Evolutionary conservation across 1,140 invertebrate genomes (phyloP), one percentile per base, ranked within the genome.

Genomic region (Teleopsis dalmanni): DNA sequence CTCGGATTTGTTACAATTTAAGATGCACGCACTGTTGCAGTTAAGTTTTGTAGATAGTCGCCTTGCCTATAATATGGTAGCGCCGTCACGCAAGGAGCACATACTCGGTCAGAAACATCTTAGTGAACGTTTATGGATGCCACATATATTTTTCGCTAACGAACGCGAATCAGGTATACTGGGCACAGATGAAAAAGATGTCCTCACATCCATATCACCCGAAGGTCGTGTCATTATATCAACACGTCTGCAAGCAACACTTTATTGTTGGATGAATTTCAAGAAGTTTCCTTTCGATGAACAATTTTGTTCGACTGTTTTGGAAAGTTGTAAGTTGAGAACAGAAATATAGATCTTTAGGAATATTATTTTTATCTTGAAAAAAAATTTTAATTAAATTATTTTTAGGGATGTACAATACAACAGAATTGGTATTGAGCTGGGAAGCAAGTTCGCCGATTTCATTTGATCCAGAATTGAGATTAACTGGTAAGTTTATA

Each of bases 241-340:
- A 45, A 80, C 83, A 8, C 63, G 88, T 55, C 77, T 90, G 65
- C 85, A 87, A 63, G 81, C 84, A 0, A 82, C 81, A 2, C 74
- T 90, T 4, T 85, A 87, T 52, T 91, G 87, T 58, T 84, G 84
- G 72, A 85, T 90, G 78, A 80, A 87, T 58, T 72, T 91, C 19
- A 79, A 87, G 62, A 90, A 90, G 63, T 91, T 90, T 55, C 88
- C 87, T 2, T 90, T 91, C 53, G 87, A 91, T 58, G 78, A 84
- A 46, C 87, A 91, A 68, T 77, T 78, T 19, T 90, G 87, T 62
- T 81, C 82, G 14, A 76, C 90, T 26, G 77, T 83, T 22, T 78
- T 89, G 37, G 85, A 87, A 70, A 89, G 86, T 62, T 90, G 87
- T 90, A 79, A 79, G 84, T 78, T 55, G 42, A 26, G 31, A 35